Percentiles rank a stretch among this genome's conserved stretches.
These are phyloP conservation scores for Cremastinae sp. DNA, from an alignment of 2,888 invertebrate genomes.

Conservation along the genomic window DNA sequence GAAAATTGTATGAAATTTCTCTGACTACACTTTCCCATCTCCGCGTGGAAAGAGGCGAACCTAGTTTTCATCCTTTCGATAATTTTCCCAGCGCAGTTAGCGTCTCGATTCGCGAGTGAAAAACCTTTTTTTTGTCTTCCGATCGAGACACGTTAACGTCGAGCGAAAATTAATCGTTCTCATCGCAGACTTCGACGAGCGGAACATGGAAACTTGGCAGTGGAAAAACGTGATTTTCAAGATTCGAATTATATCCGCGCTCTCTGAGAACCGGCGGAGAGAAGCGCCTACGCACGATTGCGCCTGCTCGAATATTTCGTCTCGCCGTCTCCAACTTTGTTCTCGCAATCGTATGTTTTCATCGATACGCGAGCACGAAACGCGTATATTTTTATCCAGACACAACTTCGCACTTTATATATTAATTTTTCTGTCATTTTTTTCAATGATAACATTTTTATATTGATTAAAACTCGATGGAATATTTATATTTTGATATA, in stretches of 20 bases:
- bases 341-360: slow-evolving; percentile 29
- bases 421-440: slow-evolving; percentile 1
- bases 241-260: slow-evolving; percentile 30
- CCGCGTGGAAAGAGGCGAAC: too few species aligned
- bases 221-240: slow-evolving; percentile 47
- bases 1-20: too few species aligned
- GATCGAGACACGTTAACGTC: neutral
- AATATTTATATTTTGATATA: too few species aligned
- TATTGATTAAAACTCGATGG: too few species aligned
- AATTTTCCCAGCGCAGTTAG: too few species aligned
- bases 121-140: neutral
- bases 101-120: too few species aligned
- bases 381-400: neutral
- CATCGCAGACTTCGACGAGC: neutral
- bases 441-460: neutral
- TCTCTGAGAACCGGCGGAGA: slow-evolving; percentile 24
- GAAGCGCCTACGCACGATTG: slow-evolving; percentile 52
- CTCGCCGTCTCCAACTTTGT: slow-evolving; percentile 16
- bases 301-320: slow-evolving; percentile 28
- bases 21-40: too few species aligned
- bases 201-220: slow-evolving; percentile 11
- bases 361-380: neutral
- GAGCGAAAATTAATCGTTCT: too few species aligned
- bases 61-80: too few species aligned
- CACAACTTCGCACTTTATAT: neutral